These are phyloP conservation scores for Neuroscelio doddi DNA, from an alignment of 2,888 invertebrate species.

Conservation along the genomic window DNA sequence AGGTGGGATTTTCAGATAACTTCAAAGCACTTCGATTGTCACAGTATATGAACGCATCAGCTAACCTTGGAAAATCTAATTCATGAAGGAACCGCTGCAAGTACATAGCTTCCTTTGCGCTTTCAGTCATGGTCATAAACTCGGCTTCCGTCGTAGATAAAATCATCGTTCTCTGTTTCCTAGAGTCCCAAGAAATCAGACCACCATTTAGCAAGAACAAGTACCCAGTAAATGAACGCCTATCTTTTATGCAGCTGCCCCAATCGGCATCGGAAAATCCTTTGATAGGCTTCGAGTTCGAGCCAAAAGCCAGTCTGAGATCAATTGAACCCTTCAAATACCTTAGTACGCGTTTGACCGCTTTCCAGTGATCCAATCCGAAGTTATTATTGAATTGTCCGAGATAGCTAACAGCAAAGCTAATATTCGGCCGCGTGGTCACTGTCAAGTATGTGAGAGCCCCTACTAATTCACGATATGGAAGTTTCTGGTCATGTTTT, in stretches of 20 bases:
- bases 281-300: constrained; percentile 14
- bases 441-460: constrained; percentile 9
- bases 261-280: constrained; percentile 59
- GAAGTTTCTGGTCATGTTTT: too few relatives aligned
- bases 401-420: neutral
- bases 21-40: constrained; percentile 34
- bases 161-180: constrained; percentile 45
- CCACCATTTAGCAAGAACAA: constrained; percentile 37
- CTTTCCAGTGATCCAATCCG: constrained; percentile 20
- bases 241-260: constrained; percentile 43
- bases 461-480: constrained; percentile 17
- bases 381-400: constrained; percentile 5
- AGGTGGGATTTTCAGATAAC: constrained; percentile 22
- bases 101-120: constrained; percentile 29
- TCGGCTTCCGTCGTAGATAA: constrained; percentile 46
- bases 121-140: constrained; percentile 41
- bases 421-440: constrained; percentile 9
- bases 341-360: constrained; percentile 46
- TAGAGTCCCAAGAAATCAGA: constrained; percentile 40
- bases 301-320: constrained; percentile 47
- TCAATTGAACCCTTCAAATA: constrained; percentile 54
- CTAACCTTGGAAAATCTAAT: constrained; percentile 22
- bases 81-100: constrained; percentile 28
- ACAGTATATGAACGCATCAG: constrained; percentile 16
- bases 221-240: constrained; percentile 50